These are phyloP conservation scores for Scomberomorus guttatus DNA, from an alignment of 2,797 vertebrate genomes.

Conservation along the genomic window DNA sequence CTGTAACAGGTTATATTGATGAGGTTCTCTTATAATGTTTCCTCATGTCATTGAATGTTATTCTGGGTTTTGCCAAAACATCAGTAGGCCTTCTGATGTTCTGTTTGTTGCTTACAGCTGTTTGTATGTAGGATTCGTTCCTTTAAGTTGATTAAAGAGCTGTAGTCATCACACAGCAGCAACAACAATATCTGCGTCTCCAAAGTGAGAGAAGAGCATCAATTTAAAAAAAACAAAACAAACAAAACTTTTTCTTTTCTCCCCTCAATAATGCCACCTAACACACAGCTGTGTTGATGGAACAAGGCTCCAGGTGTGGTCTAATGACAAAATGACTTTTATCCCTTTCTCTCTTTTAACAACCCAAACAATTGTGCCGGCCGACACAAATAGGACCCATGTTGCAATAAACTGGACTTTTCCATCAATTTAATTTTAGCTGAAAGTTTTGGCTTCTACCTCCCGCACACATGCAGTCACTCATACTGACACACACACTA, in stretches of 20 bases:
- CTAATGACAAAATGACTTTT: background rate
- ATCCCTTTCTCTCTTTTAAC: too few species aligned
- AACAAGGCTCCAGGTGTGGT: background rate
- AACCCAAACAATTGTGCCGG: too few species aligned
- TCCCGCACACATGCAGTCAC: constrained; percentile 29
- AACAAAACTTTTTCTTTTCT: too few species aligned
- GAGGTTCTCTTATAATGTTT: too few species aligned
- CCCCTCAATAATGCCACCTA: background rate
- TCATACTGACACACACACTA: constrained; percentile 29
- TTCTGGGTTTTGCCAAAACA: too few species aligned
- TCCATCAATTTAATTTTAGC: constrained; percentile 40
- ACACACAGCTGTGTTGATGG: background rate
- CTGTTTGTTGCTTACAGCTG: background rate
- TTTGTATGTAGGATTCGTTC: background rate
- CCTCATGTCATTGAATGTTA: too few species aligned
- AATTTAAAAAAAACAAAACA: too few species aligned
- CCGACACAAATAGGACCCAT: background rate
- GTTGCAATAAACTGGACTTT: constrained; percentile 10
- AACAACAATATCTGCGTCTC: background rate
- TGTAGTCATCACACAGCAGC: background rate
- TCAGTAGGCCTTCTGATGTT: background rate
- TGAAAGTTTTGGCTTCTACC: constrained; percentile 39
- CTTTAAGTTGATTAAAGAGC: background rate
- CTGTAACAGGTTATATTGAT: too few species aligned
- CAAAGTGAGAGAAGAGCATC: too few species aligned